Evolutionary conservation across 2,888 invertebrate genomes (phyloP).

Genomic region (Sminthurides aquaticus): DNA sequence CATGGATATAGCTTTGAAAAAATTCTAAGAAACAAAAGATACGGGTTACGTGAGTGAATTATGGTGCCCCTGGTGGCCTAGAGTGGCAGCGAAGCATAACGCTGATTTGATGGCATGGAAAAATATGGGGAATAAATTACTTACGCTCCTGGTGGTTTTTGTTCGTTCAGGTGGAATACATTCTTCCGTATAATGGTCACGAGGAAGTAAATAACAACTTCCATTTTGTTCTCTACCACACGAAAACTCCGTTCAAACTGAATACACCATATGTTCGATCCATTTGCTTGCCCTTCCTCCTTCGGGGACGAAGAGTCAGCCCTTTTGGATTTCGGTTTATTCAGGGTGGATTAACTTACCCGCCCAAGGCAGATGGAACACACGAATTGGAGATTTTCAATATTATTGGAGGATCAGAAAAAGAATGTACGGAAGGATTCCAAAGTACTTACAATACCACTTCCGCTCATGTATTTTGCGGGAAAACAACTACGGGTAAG

Average conservation of each 20-base stretch:
- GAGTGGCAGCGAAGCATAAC: no score
- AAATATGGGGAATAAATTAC: not conserved
- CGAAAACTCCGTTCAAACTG: slow-evolving; percentile 7
- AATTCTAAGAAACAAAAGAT: not conserved
- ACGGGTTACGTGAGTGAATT: not conserved
- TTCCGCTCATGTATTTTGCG: slow-evolving; percentile 14
- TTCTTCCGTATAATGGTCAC: slow-evolving; percentile 5
- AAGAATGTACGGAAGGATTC: slow-evolving; percentile 10
- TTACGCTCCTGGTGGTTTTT: no score
- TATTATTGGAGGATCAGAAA: slow-evolving; percentile 11
- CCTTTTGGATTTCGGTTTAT: slow-evolving; percentile 12
- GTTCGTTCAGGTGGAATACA: slow-evolving; percentile 16
- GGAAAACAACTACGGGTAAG: not conserved
- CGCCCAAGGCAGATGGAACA: slow-evolving; percentile 9
- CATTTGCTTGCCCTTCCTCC: slow-evolving; percentile 14
- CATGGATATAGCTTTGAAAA: not conserved
- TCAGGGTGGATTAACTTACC: slow-evolving; percentile 14
- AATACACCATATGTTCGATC: slow-evolving; percentile 3
- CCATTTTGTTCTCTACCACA: slow-evolving; percentile 16
- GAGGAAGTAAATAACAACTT: slow-evolving; percentile 10
- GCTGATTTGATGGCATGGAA: no score
- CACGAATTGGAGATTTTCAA: slow-evolving; percentile 2
- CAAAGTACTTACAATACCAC: slow-evolving; percentile 10
- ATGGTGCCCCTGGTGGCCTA: no score
- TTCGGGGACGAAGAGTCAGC: slow-evolving; percentile 6